Evolutionary conservation across 2,888 invertebrate species (phyloP).

Genomic region (Achlya flavicornis): DNA sequence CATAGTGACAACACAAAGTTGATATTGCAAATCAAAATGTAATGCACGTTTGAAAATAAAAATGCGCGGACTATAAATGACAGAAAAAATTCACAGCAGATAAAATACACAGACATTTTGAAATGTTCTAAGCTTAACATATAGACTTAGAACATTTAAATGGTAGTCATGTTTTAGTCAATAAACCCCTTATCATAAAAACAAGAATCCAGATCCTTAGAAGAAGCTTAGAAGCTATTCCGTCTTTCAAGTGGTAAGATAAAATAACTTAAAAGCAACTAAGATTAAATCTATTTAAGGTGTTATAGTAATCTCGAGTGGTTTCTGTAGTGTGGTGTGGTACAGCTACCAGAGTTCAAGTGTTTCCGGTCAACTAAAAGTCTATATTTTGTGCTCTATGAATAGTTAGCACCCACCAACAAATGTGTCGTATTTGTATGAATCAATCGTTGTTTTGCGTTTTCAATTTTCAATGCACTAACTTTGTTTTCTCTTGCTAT

Average conservation of each 20-base stretch:
- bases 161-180: background rate
- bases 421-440: background rate
- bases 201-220: background rate
- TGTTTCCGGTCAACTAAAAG: constrained; percentile 62
- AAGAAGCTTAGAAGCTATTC: constrained; percentile 28
- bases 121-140: too few species aligned
- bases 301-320: constrained; percentile 74
- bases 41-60: too few species aligned
- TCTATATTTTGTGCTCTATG: background rate
- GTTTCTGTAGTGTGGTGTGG: constrained; percentile 31
- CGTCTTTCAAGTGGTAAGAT: constrained; percentile 71
- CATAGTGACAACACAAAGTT: too few species aligned
- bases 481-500: too few species aligned
- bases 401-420: background rate
- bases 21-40: too few species aligned
- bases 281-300: constrained; percentile 73
- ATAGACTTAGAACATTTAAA: too few species aligned
- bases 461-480: too few species aligned
- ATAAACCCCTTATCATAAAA: background rate
- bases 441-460: background rate
- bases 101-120: too few species aligned
- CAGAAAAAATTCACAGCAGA: too few species aligned
- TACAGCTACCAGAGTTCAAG: constrained; percentile 54
- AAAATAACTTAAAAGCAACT: constrained; percentile 61
- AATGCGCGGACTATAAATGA: too few species aligned